Base-by-base conservation (phyloP, 2,113 vertebrate genomes). In the Vidua macroura region DNA sequence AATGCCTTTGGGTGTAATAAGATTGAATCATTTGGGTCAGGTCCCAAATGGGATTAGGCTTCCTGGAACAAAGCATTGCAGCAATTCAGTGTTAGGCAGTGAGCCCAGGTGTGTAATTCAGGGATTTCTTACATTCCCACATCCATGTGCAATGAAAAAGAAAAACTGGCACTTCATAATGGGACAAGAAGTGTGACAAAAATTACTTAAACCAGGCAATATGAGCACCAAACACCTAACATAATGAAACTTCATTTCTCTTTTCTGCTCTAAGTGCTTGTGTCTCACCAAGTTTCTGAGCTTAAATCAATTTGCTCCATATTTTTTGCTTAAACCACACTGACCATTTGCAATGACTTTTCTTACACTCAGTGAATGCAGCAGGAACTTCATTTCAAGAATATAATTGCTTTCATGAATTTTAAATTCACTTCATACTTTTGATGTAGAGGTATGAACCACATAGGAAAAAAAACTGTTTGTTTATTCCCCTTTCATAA, bases 71-170 rank as follows among this genome's bases (percentile, higher is more conserved):
- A 86, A 83, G 3, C 30, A 23, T 63, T 90, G 64, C 51, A 80
- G 63, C 28, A 80, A 83, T 88, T 92, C 79, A 43, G 11, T 48
- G 28, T 74, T 74, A 88, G 75, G 90, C 88, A 86, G 9, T 55
- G 67, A 90, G 90, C 79, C 93, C 92, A 86, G 67, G 82, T 93
- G 66, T 37, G 53, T 56, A 94, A 94, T 91, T 92, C 78, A 56
- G 58, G 53, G 58, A 76, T 77, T 91, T 82, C 64, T 88, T 94
- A 55, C 8, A 3, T 91, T 87, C 58, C 46, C 70, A 69, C 67
- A 85, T 90, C 72, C 67, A 49, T 22, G 70, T n/a, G 48, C 48
- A 86, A 85, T 22, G 27, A 88, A 93, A 87, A 31, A 46, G 31
- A 62, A 92, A 92, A 94, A 46, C 51, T 55, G 39, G 48, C 33